These are phyloP conservation scores for Tetragonula clypearis DNA, from an alignment of 1,140 invertebrate species.

Conservation along the genomic window DNA sequence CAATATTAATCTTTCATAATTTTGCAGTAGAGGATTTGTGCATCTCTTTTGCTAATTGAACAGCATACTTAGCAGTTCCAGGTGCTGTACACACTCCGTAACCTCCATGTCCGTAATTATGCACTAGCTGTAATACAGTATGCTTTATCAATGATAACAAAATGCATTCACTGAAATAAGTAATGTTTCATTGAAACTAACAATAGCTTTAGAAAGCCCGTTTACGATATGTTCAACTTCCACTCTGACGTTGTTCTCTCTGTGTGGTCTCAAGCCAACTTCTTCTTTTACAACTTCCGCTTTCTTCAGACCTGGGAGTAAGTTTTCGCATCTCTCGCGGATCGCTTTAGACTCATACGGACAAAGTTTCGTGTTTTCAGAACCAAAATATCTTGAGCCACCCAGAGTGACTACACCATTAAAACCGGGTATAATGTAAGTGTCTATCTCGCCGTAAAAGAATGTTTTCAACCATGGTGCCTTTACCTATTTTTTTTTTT, in stretches of 20 bases:
- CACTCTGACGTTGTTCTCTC: constrained; percentile 87
- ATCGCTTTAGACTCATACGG: constrained; percentile 89
- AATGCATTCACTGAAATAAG: constrained; percentile 1
- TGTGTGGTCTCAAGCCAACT: constrained; percentile 90
- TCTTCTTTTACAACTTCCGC: constrained; percentile 85
- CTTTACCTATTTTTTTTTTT: constrained; percentile 83
- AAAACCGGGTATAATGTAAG: constrained; percentile 92
- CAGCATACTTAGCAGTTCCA: constrained; percentile 90
- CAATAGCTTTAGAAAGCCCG: constrained; percentile 55
- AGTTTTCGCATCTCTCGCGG: constrained; percentile 86
- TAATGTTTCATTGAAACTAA: constrained; percentile 55
- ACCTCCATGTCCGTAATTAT: constrained; percentile 97
- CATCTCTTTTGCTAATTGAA: constrained; percentile 85
- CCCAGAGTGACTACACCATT: constrained; percentile 89
- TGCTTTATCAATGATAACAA: constrained; percentile 9
- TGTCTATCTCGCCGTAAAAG: constrained; percentile 91
- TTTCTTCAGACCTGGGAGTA: constrained; percentile 88
- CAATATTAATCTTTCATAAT: constrained; percentile 50
- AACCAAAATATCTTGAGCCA: constrained; percentile 91
- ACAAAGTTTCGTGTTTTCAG: constrained; percentile 87
- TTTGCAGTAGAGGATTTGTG: constrained; percentile 70
- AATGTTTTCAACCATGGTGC: constrained; percentile 96
- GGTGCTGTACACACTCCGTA: constrained; percentile 94
- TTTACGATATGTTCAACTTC: constrained; percentile 84
- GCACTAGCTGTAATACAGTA: constrained; percentile 85